Evolutionary conservation across 2,888 invertebrate species (phyloP).

Genomic region (Dastarcus helophoroides): DNA sequence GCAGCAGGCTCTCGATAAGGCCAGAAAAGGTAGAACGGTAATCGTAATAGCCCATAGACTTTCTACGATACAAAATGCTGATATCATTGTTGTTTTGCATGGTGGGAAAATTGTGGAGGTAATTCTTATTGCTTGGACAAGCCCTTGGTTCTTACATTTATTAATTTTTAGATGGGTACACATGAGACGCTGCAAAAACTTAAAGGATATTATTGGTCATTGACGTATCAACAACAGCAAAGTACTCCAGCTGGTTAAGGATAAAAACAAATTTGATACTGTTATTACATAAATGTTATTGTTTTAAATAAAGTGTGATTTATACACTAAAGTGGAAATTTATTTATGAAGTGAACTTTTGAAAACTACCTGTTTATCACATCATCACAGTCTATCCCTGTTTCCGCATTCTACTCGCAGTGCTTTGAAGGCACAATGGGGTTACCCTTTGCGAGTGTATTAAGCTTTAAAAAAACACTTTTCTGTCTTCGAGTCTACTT

Average conservation of each 20-base stretch:
- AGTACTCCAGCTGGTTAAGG: conserved; percentile 21
- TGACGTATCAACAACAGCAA: conserved; percentile 51
- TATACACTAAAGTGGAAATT: too few species aligned
- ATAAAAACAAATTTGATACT: too few species aligned
- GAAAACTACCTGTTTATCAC: too few species aligned
- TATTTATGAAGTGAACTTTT: too few species aligned
- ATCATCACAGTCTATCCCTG: too few species aligned
- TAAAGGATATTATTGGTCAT: conserved; percentile 76
- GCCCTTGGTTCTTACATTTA: conserved; percentile 2
- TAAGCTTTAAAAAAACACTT: too few species aligned
- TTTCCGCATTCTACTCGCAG: too few species aligned
- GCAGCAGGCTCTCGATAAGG: conserved; percentile 77
- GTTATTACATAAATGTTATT: too few species aligned
- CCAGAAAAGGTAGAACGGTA: conserved; percentile 75
- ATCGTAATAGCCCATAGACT: conserved; percentile 91
- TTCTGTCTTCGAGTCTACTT: too few species aligned
- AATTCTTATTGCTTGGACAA: conserved; percentile 15
- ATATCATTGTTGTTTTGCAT: conserved; percentile 81
- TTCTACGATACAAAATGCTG: conserved; percentile 84
- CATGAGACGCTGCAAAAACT: conserved; percentile 66
- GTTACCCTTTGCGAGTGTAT: too few species aligned
- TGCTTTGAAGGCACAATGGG: too few species aligned
- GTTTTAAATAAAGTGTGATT: too few species aligned
- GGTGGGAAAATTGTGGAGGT: conserved; percentile 79
- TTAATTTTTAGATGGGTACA: conserved; percentile 60